These are phyloP conservation scores for Paratrypauchen microcephalus DNA, from an alignment of 2,797 vertebrate species.

Conservation along the genomic window DNA sequence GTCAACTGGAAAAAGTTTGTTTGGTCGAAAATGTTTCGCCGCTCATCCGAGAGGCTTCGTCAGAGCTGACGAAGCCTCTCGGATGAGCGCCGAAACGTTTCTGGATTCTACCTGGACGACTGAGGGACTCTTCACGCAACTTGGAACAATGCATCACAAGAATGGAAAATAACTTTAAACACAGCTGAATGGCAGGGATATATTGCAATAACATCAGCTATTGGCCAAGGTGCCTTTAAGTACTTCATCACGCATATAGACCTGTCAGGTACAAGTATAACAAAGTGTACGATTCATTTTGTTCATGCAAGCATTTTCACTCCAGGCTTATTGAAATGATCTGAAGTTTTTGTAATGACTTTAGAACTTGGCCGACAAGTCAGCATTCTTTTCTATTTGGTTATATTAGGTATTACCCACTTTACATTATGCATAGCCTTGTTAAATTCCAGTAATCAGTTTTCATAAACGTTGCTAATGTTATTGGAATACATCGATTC, in stretches of 20 bases:
- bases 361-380: not conserved
- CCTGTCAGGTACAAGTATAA: constrained; percentile 2
- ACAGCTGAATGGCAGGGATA: constrained; percentile 11
- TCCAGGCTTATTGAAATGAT: not conserved
- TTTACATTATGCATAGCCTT: not conserved
- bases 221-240: not conserved
- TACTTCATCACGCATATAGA: not conserved
- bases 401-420: not conserved
- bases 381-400: not conserved
- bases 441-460: not conserved
- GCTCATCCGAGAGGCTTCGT: too few relatives aligned
- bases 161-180: constrained; percentile 13
- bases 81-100: too few relatives aligned
- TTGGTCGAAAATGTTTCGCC: too few relatives aligned
- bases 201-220: not conserved
- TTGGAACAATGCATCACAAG: constrained; percentile 13
- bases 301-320: constrained; percentile 4
- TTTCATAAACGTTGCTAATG: not conserved
- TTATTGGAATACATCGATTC: not conserved
- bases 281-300: constrained; percentile 5
- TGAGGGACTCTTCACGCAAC: too few relatives aligned
- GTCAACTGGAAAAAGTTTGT: too few relatives aligned
- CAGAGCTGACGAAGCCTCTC: too few relatives aligned
- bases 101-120: too few relatives aligned
- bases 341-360: not conserved